Percentiles rank a stretch among this genome's conserved stretches.
These are phyloP conservation scores for Plagodis pulveraria DNA, from an alignment of 2,888 invertebrate genomes.

Conservation along the genomic window DNA sequence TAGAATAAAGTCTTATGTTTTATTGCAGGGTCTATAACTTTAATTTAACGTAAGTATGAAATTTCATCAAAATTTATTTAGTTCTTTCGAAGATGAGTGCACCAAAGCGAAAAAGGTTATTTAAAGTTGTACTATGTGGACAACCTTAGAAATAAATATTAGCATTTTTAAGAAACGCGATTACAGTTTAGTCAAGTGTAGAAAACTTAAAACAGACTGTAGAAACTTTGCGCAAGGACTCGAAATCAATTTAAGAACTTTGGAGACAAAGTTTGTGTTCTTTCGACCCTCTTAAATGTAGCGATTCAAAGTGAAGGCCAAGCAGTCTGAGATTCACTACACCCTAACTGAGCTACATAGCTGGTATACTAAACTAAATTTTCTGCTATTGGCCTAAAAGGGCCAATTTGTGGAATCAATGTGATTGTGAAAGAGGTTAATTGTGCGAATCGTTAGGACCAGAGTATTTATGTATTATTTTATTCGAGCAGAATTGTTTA, in stretches of 20 bases:
- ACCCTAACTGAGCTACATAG: slow-evolving; percentile 33
- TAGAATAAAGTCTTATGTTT: too few relatives aligned
- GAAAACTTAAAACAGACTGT: slow-evolving; percentile 39
- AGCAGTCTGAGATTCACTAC: slow-evolving; percentile 27
- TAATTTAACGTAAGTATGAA: too few relatives aligned
- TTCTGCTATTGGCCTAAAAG: slow-evolving; percentile 24
- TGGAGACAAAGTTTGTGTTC: slow-evolving; percentile 44
- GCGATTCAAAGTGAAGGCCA: slow-evolving; percentile 41
- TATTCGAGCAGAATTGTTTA: neutral
- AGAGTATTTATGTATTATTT: neutral
- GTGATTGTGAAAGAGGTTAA: slow-evolving; percentile 24
- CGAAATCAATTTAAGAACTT: slow-evolving; percentile 73
- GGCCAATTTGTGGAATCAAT: slow-evolving; percentile 27
- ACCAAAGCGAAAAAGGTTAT: too few relatives aligned
- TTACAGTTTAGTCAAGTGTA: slow-evolving; percentile 50
- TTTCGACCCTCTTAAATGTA: slow-evolving; percentile 46
- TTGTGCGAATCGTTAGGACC: slow-evolving; percentile 20
- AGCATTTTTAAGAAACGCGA: slow-evolving; percentile 19
- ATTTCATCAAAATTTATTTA: too few relatives aligned
- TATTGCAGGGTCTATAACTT: too few relatives aligned
- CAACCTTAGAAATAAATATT: slow-evolving; percentile 27
- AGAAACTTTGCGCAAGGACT: slow-evolving; percentile 49
- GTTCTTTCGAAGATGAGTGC: too few relatives aligned
- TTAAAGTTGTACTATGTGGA: too few relatives aligned
- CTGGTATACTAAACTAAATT: slow-evolving; percentile 12